Conservation (phyloP, 2,888 invertebrate genomes). For the Pandemis cinnamomeana region DNA sequence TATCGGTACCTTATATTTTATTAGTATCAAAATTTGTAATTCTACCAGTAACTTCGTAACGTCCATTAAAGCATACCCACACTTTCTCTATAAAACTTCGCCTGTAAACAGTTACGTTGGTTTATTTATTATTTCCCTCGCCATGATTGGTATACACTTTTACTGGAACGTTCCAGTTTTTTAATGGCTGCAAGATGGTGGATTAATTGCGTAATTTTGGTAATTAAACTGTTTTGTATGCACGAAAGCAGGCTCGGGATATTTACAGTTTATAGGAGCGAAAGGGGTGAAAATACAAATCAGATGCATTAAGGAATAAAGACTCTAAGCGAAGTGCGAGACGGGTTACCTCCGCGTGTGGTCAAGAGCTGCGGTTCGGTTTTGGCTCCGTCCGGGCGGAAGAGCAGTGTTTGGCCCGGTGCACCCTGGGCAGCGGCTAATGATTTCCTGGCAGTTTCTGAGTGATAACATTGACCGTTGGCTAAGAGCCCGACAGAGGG, state of each 20-base stretch:
- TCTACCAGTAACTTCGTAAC: neutral
- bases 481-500: no score
- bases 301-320: neutral
- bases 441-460: no score
- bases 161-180: constrained; percentile 37
- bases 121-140: constrained; percentile 32
- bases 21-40: no score
- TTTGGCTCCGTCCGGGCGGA: no score
- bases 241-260: neutral
- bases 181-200: constrained; percentile 35
- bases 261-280: constrained; percentile 20
- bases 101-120: constrained; percentile 9
- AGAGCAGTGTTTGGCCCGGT: no score
- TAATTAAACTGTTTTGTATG: constrained; percentile 37
- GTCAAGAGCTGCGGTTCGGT: no score
- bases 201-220: constrained; percentile 37
- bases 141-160: constrained; percentile 29
- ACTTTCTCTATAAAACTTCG: constrained; percentile 14
- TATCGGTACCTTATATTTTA: no score
- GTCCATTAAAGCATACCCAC: neutral
- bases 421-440: no score
- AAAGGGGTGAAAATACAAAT: constrained; percentile 27
- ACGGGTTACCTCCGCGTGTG: no score
- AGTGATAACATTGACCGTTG: no score
- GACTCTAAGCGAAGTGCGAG: no score